phyloP scores from a whole-genome alignment of 2,797 vertebrate species.

The Ciconia nigra region DNA sequence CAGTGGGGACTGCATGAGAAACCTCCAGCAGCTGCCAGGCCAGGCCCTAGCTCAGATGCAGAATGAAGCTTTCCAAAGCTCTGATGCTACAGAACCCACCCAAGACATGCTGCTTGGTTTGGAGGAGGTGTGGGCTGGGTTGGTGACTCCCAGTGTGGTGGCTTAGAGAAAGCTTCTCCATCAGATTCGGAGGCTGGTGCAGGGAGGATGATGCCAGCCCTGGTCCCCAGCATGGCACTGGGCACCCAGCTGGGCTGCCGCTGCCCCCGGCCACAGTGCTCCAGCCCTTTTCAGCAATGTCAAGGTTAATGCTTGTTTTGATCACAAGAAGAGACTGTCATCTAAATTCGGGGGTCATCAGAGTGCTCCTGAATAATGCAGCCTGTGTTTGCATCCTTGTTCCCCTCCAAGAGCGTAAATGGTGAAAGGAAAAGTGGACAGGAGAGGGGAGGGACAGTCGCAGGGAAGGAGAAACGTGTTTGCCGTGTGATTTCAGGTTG shows the following conservation, averaged over 20 bases:
- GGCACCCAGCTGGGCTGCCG: neutral
- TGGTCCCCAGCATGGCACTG: neutral
- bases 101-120: neutral
- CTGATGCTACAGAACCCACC: neutral
- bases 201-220: neutral
- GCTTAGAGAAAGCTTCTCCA: neutral
- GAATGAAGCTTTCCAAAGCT: neutral
- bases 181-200: neutral
- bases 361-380: accelerated
- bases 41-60: neutral
- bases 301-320: neutral
- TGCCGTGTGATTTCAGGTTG: neutral
- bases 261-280: neutral
- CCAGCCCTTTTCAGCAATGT: neutral
- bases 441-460: neutral
- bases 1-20: neutral
- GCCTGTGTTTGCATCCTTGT: neutral
- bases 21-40: neutral
- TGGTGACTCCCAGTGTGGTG: neutral
- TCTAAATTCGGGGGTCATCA: neutral
- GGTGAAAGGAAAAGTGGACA: neutral
- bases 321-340: neutral
- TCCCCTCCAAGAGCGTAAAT: neutral
- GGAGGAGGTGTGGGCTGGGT: neutral
- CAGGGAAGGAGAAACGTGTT: neutral